A percentile compares a stretch with the other conserved stretches of the same genome.
Conservation (phyloP, 2,797 vertebrate genomes). For the Sebastes oblongus region DNA sequence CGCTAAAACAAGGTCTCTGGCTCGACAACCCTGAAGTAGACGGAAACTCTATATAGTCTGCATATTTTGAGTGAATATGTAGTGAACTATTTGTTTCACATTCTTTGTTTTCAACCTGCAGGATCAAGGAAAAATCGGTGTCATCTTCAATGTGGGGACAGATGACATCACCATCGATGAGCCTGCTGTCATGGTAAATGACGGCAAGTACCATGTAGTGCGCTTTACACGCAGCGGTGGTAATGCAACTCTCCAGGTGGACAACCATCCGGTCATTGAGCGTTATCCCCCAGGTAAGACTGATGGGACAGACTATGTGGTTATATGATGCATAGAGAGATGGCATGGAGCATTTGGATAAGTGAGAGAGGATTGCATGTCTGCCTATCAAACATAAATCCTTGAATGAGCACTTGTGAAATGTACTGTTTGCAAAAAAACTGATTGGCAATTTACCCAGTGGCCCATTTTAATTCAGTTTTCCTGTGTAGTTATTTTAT, state of each 20-base stretch:
- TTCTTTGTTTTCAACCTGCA: constrained; percentile 59
- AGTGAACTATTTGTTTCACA: not conserved
- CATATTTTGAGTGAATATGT: not conserved
- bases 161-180: constrained; percentile 95
- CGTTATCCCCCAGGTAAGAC: constrained; percentile 94
- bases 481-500: constrained; percentile 41
- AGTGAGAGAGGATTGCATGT: constrained; percentile 49
- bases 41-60: not conserved
- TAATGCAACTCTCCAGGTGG: constrained; percentile 96
- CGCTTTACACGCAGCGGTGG: constrained; percentile 96
- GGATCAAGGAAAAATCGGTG: constrained; percentile 93
- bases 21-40: not conserved
- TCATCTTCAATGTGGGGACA: constrained; percentile 96
- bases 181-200: constrained; percentile 89
- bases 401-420: constrained; percentile 34
- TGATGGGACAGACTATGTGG: not conserved
- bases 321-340: constrained; percentile 9
- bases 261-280: constrained; percentile 95
- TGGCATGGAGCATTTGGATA: constrained; percentile 39
- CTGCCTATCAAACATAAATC: constrained; percentile 40
- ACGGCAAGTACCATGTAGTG: constrained; percentile 96
- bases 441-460: constrained; percentile 43
- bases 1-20: constrained; percentile 22
- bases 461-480: constrained; percentile 56
- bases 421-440: constrained; percentile 43